Evolutionary conservation across 2,113 vertebrate species (phyloP), one percentile per base, ranked within the genome.

Genomic region (Nanorana parkeri): DNA sequence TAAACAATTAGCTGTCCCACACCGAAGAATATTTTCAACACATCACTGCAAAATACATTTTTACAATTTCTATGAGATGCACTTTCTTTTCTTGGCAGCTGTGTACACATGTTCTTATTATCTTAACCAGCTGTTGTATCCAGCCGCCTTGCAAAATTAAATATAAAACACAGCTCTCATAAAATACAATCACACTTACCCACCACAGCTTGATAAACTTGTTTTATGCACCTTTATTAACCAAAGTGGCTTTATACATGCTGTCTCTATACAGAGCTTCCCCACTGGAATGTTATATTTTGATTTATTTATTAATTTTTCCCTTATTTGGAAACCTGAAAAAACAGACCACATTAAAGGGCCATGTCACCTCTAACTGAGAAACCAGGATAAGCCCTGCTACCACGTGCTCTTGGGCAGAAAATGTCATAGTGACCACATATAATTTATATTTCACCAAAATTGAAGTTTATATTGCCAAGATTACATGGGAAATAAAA

Each of bases 101-200:
- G 65, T 5, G 65, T 67, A 36, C 11, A 36, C 29, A 66, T 21
- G 32, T 13, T 47, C 20, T 68, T 36, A 68, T 68, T 68, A 47
- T 68, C 66, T 68, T 47, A 15, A 21, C 32, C 36, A 67, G 65
- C 29, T 68, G 66, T 36, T 47, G n/a, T 23, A 68, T 47, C 13
- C 41, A 32, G 65, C 41, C 19, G 13, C 36, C 65, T 68, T 68
- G 32, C 36, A 41, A 68, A 66, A 41, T n/a, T 20, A 41, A 6
- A n/a, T 41, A 68, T 41, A 68, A 36, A 68, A 66, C 26, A 29
- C 36, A 68, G 36, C n/a, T 2, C 5, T 68, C 17, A 21, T 23
- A 47, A 47, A 68, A 36, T n/a, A n/a, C 29, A 21, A 41, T 23
- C 4, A 15, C 20, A 4, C 66, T 21, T 67, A 20, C 41, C 41